These are phyloP conservation scores for Megalopta genalis DNA, from an alignment of 1,140 invertebrate species.

Conservation along the genomic window DNA sequence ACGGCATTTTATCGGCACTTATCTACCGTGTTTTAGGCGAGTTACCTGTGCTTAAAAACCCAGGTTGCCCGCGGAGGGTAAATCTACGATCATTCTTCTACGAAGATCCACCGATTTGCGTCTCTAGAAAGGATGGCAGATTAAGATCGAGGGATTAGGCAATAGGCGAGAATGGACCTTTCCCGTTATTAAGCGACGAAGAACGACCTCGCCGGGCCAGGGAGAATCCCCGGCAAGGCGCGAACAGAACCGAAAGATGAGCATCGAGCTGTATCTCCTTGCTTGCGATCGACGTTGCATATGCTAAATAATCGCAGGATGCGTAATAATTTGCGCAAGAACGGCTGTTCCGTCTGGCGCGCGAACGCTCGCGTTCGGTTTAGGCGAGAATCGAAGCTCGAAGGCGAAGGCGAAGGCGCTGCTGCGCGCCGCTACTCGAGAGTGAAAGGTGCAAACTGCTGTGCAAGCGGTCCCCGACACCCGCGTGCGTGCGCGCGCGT, in stretches of 20 bases:
- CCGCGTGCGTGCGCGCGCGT: neutral
- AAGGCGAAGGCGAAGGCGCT: too few species aligned
- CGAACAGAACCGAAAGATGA: slow-evolving; percentile 10
- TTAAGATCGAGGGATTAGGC: slow-evolving; percentile 12
- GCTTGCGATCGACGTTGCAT: slow-evolving; percentile 4
- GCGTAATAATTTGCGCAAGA: slow-evolving; percentile 14
- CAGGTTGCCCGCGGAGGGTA: neutral
- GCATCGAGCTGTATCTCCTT: slow-evolving; percentile 39
- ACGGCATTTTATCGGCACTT: too few species aligned
- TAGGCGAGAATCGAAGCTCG: neutral
- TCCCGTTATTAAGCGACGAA: slow-evolving; percentile 33
- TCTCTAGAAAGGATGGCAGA: slow-evolving; percentile 22
- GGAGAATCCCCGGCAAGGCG: neutral
- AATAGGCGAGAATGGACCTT: slow-evolving; percentile 13
- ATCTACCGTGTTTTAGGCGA: too few species aligned
- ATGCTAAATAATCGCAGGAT: slow-evolving; percentile 17
- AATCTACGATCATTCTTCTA: too few species aligned
- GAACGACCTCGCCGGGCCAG: slow-evolving; percentile 29
- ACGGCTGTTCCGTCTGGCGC: neutral
- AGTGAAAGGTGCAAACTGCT: slow-evolving; percentile 22
- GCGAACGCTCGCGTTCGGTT: neutral
- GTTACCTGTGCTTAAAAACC: too few species aligned
- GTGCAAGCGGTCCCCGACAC: neutral
- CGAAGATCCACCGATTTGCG: slow-evolving; percentile 2
- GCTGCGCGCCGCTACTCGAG: neutral